These are phyloP conservation scores for Hydrophis major DNA, from an alignment of 2,797 vertebrate species.

Conservation along the genomic window DNA sequence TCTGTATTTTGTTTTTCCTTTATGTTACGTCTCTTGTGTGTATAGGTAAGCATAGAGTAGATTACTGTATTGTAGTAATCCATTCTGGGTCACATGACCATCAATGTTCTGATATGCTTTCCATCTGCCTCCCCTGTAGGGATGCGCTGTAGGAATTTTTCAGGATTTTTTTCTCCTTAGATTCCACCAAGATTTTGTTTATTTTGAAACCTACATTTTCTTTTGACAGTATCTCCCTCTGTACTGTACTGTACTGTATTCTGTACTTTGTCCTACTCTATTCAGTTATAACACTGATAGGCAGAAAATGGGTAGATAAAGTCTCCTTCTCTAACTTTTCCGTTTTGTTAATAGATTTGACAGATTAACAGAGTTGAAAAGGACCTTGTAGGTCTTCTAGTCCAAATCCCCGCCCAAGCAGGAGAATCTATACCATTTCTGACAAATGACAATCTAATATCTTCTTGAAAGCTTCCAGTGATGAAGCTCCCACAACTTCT, in stretches of 20 bases:
- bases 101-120: background rate
- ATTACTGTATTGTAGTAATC: background rate
- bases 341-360: background rate
- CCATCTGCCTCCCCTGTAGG: background rate
- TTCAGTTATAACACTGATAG: background rate
- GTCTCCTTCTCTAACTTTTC: background rate
- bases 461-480: too few relatives aligned
- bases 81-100: background rate
- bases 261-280: background rate
- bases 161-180: background rate
- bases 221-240: background rate
- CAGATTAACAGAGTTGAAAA: too few relatives aligned
- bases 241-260: background rate
- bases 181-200: background rate
- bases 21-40: background rate
- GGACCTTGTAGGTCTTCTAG: too few relatives aligned
- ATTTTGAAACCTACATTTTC: background rate
- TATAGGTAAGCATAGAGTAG: background rate
- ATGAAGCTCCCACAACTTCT: too few relatives aligned
- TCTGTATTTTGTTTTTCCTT: background rate
- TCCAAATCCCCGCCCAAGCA: too few relatives aligned
- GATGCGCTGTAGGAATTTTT: background rate
- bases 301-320: background rate
- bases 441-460: too few relatives aligned
- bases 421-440: too few relatives aligned